phyloP scores from a whole-genome alignment of 1,140 invertebrate species.

The Bactericera cockerelli region DNA sequence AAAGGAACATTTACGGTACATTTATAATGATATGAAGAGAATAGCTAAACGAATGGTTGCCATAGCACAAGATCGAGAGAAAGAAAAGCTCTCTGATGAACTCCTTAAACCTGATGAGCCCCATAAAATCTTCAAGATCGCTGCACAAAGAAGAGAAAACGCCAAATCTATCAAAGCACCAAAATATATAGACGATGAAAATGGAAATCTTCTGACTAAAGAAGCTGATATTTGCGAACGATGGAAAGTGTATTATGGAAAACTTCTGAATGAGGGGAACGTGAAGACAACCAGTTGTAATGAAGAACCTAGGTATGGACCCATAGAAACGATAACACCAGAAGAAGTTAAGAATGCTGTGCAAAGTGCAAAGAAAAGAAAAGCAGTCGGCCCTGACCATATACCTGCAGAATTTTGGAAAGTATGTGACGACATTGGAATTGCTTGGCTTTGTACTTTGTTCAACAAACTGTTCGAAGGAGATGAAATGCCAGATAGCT shows the following conservation, averaged over 20 bases:
- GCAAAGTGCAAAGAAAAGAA: too few relatives aligned
- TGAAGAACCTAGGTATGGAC: too few relatives aligned
- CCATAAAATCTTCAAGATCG: slow-evolving; percentile 10
- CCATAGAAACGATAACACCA: too few relatives aligned
- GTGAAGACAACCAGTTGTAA: too few relatives aligned
- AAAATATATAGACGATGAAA: slow-evolving; percentile 9
- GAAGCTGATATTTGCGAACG: neutral
- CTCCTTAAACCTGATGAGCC: neutral
- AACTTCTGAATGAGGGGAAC: too few relatives aligned
- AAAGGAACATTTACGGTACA: neutral
- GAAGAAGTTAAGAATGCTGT: too few relatives aligned
- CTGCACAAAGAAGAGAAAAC: slow-evolving; percentile 7
- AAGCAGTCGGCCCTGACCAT: too few relatives aligned
- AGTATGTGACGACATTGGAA: too few relatives aligned
- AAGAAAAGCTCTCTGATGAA: neutral
- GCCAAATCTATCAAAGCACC: slow-evolving; percentile 7
- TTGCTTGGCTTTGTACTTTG: too few relatives aligned
- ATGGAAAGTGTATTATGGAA: slow-evolving; percentile 6
- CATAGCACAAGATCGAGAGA: neutral
- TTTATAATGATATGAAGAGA: neutral
- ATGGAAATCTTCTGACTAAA: slow-evolving; percentile 4
- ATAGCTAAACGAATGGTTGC: neutral
- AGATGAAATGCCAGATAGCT: too few relatives aligned
- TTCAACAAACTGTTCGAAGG: too few relatives aligned
- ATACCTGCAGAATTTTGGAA: too few relatives aligned